A percentile compares a stretch with the other conserved stretches of the same genome.
Conservation (phyloP, 2,113 vertebrate genomes). For the Chrysemys picta region DNA sequence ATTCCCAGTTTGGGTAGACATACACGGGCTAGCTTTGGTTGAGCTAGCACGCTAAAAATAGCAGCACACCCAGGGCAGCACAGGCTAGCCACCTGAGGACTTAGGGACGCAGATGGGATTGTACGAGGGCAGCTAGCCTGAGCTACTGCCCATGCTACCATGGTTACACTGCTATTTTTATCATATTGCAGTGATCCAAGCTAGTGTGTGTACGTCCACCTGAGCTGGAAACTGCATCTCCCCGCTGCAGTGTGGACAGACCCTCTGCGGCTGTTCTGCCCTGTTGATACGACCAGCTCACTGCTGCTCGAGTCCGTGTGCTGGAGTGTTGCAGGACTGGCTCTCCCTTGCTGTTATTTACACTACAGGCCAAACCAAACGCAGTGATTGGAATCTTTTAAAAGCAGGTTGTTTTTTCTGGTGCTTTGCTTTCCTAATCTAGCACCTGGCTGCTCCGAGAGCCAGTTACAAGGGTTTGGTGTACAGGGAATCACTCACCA, state of each 20-base stretch:
- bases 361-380: not conserved
- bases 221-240: not conserved
- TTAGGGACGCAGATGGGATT: not conserved
- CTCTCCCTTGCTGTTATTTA: not conserved
- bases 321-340: not conserved
- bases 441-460: not conserved
- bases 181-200: too few relatives aligned
- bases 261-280: not conserved
- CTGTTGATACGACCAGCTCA: not conserved
- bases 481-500: not conserved
- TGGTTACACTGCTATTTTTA: too few relatives aligned
- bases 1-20: not conserved
- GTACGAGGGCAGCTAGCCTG: not conserved
- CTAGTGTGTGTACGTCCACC: too few relatives aligned
- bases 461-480: not conserved
- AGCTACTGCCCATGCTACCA: too few relatives aligned
- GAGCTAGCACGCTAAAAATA: not conserved
- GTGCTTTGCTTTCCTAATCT: not conserved
- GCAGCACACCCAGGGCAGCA: not conserved
- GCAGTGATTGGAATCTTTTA: not conserved
- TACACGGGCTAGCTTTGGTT: not conserved
- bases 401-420: not conserved
- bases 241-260: not conserved
- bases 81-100: not conserved
- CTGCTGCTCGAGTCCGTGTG: not conserved